Percentiles rank a stretch among this genome's conserved stretches.
Evolutionary conservation across 1,140 invertebrate genomes (phyloP).

Genomic region (Pseudomyrmex cubaensis): DNA sequence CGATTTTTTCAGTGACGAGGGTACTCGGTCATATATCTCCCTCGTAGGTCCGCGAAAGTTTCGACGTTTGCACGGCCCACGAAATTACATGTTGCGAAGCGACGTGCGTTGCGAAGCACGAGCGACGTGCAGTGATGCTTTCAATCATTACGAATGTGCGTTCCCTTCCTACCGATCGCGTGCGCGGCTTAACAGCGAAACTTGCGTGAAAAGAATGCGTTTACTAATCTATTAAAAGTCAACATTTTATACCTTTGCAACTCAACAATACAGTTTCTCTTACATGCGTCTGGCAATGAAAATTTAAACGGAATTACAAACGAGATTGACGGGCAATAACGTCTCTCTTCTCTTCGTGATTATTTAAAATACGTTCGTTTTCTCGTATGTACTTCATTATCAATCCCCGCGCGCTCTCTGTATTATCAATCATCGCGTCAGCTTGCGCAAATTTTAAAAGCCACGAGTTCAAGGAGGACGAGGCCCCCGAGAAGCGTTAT

Average conservation of each 20-base stretch:
- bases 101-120: too few species aligned
- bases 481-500: conserved; percentile 62
- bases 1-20: conserved; percentile 82
- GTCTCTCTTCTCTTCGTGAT: background rate
- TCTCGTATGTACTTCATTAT: too few species aligned
- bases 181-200: too few species aligned
- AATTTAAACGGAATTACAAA: conserved; percentile 3
- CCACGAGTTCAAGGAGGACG: conserved; percentile 57
- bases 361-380: conserved; percentile 10
- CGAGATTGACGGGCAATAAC: conserved; percentile 42
- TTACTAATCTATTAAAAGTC: conserved; percentile 34
- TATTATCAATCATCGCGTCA: conserved; percentile 69
- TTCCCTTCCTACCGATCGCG: conserved; percentile 28
- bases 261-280: background rate
- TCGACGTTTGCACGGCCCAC: conserved; percentile 82
- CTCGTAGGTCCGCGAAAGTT: conserved; percentile 75
- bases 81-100: conserved; percentile 78
- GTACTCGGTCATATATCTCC: conserved; percentile 82
- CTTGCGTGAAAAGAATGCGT: background rate
- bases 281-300: background rate
- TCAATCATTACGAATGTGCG: conserved; percentile 55
- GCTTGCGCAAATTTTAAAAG: conserved; percentile 64
- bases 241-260: conserved; percentile 14
- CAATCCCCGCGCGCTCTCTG: background rate
- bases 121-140: conserved; percentile 32